phyloP scores from a whole-genome alignment of 2,113 vertebrate species.

The Pogonocichla stellata region DNA sequence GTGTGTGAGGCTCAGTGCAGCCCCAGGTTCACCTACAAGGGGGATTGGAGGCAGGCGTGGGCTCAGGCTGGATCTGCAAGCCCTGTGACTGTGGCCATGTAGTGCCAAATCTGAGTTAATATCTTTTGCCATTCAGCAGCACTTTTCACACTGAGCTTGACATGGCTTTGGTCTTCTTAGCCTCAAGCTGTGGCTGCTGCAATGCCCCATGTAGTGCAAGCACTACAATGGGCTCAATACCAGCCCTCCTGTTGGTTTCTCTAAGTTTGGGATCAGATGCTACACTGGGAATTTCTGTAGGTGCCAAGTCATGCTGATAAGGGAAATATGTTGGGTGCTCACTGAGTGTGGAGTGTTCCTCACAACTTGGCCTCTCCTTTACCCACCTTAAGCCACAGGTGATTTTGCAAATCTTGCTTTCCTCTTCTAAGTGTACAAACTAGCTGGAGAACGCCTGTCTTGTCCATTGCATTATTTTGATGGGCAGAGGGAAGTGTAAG shows the following conservation, averaged over 20 bases:
- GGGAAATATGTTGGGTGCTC: background rate
- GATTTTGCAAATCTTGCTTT: background rate
- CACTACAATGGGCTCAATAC: rapidly evolving
- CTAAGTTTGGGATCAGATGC: background rate
- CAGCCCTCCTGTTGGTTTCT: background rate
- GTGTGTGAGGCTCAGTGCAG: background rate
- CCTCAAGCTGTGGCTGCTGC: background rate
- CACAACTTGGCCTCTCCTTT: background rate
- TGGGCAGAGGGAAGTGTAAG: background rate
- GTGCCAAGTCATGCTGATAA: background rate
- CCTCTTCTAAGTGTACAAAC: background rate
- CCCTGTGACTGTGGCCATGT: background rate
- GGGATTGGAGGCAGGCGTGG: background rate
- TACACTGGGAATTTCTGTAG: background rate
- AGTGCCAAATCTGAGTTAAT: background rate
- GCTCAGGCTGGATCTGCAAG: background rate
- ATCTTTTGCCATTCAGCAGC: background rate
- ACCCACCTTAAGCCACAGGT: background rate
- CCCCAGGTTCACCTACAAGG: background rate
- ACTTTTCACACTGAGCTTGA: background rate
- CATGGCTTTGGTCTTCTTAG: background rate
- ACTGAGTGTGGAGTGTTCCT: background rate
- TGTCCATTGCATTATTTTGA: background rate
- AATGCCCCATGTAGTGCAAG: rapidly evolving
- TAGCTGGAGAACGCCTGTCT: background rate